Evolutionary conservation across 2,888 invertebrate genomes (phyloP), one percentile per base, ranked within the genome.

Genomic region (Leucania comma): DNA sequence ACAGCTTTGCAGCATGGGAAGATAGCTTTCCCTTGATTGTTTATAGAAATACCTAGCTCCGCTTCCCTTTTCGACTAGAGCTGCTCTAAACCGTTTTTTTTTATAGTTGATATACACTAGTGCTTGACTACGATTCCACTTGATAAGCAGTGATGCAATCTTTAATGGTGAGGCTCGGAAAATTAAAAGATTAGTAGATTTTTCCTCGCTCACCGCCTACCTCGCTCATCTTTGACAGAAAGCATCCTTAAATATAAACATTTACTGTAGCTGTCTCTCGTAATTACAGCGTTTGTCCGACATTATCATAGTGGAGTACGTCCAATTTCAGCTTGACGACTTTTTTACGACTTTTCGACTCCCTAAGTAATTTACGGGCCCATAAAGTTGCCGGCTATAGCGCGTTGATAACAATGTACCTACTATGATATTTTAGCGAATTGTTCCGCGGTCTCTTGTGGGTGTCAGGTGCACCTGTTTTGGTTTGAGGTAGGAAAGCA

Each of bases 281-380:
- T 85, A 93, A 93, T 93, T 92, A 93, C 90, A 84, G 75, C 91
- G 92, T 93, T 93, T 91, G 93, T 91, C 90, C 90, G 68, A 84
- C 90, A 94, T 94, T 93, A 94, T 94, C 93, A 91, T 93, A 93
- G 92, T 89, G 88, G 90, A 95, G 93, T 92, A 91, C 90, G 93
- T 92, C 94, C 95, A 94, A 95, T 95, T 95, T 93, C 89, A 87
- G 84, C 89, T 93, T 94, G 94, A 94, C 91, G 94, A 93, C 93
- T 93, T 93, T 94, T 95, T 95, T 95, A 95, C 93, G 95, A 95
- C 92, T 92, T 91, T 89, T 91, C 91, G 90, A 93, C 91, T 92
- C 91, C 42, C 89, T 89, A 87, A 88, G 92, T 94, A 94, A 95
- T 94, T 95, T 94, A 95, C 87, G 92, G 88, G 75, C 86, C 88